phyloP scores from a whole-genome alignment of 2,113 vertebrate species.

The Pagrus major region DNA sequence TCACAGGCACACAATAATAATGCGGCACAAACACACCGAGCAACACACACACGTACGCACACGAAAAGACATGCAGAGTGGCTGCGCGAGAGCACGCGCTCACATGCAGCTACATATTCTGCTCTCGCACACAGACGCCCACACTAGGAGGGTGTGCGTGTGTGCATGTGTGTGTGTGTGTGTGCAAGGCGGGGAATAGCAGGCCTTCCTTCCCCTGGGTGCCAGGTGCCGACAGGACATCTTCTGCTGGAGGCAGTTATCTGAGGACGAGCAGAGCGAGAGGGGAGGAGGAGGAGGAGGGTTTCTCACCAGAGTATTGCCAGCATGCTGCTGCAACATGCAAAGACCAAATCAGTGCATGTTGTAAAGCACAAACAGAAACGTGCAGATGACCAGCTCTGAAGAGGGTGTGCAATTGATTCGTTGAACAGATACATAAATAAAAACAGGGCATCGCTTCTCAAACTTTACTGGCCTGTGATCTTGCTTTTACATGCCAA shows the following conservation, averaged over 20 bases:
- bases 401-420: slow-evolving; percentile 1
- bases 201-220: slow-evolving; percentile 71
- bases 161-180: slow-evolving; percentile 20
- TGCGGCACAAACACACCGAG: slow-evolving; percentile 45
- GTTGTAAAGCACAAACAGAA: slow-evolving; percentile 12
- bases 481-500: background rate
- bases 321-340: slow-evolving; percentile 66
- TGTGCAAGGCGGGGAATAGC: slow-evolving; percentile 60
- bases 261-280: slow-evolving; percentile 73
- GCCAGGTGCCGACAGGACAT: slow-evolving; percentile 80
- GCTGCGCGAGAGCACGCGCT: slow-evolving; percentile 31
- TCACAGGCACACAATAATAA: slow-evolving; percentile 76
- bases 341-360: slow-evolving; percentile 54
- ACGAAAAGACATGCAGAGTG: slow-evolving; percentile 47
- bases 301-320: slow-evolving; percentile 56
- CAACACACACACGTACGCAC: slow-evolving; percentile 34
- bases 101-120: slow-evolving; percentile 47
- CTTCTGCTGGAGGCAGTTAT: slow-evolving; percentile 81
- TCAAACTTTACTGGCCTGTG: background rate
- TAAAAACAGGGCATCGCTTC: background rate
- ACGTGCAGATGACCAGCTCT: slow-evolving; percentile 24
- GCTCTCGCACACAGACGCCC: slow-evolving; percentile 45
- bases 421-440: slow-evolving; percentile 5
- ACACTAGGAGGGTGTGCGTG: slow-evolving; percentile 30
- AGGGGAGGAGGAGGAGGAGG: slow-evolving; percentile 9